phyloP scores from a whole-genome alignment of 2,113 vertebrate species.

The Entelurus aequoreus region DNA sequence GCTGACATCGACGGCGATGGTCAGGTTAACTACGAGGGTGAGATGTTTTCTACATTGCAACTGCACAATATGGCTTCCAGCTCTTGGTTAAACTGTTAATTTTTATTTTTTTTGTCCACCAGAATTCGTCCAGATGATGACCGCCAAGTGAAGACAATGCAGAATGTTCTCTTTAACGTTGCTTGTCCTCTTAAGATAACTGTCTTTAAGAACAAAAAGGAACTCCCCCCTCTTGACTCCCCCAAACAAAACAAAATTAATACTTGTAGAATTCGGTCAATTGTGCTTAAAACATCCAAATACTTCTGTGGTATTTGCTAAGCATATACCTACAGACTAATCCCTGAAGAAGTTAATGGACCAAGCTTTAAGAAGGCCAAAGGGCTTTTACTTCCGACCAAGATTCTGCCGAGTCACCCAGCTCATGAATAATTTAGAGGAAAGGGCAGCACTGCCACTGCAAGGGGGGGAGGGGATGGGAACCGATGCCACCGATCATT shows the following conservation, averaged over 20 bases:
- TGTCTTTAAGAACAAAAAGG: conserved; percentile 66
- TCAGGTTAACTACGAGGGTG: conserved; percentile 91
- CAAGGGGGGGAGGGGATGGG: conserved; percentile 23
- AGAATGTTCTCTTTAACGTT: conserved; percentile 62
- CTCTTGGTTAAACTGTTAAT: background rate
- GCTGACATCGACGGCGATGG: conserved; percentile 87
- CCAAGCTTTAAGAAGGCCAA: conserved; percentile 77
- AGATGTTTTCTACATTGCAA: conserved; percentile 22
- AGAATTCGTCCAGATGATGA: conserved; percentile 97
- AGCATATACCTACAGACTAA: conserved; percentile 70
- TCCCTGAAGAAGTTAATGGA: conserved; percentile 77
- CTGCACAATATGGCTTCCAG: background rate
- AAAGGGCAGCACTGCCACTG: conserved; percentile 50
- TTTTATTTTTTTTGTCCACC: conserved; percentile 28
- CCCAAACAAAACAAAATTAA: conserved; percentile 24
- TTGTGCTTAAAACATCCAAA: conserved; percentile 65
- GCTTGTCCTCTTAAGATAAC: conserved; percentile 78
- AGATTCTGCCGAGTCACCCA: conserved; percentile 59
- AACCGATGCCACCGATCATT: conserved; percentile 43
- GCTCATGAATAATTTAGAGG: conserved; percentile 63
- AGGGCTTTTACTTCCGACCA: conserved; percentile 59
- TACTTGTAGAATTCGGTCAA: conserved; percentile 62
- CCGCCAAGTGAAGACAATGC: conserved; percentile 80
- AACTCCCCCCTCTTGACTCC: conserved; percentile 36
- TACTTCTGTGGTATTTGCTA: conserved; percentile 66